Percentiles rank a stretch among this genome's conserved stretches.
Conservation (phyloP, 2,888 invertebrate species). For the Epinotia demarniana region DNA sequence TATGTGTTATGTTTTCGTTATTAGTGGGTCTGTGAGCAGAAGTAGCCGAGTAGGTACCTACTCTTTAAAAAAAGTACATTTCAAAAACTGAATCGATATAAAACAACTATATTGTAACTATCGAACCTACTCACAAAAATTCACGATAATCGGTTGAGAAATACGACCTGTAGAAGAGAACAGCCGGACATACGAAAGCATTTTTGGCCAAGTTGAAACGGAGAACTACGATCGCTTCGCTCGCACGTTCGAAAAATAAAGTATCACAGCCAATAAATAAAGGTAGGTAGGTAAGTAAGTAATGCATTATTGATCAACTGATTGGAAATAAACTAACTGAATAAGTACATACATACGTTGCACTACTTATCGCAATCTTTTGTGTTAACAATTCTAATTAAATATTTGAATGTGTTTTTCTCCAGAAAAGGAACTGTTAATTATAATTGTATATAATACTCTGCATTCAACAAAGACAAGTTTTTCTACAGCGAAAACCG, state of each 20-base stretch:
- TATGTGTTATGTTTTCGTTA: not conserved
- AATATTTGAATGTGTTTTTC: conserved; percentile 21
- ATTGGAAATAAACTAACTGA: conserved; percentile 2
- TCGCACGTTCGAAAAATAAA: not conserved
- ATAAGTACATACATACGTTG: not conserved
- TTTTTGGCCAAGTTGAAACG: too few relatives aligned
- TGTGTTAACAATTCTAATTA: conserved; percentile 28
- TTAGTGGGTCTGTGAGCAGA: not conserved
- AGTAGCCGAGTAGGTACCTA: too few relatives aligned
- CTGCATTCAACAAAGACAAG: conserved; percentile 64
- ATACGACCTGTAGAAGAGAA: too few relatives aligned
- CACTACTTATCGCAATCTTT: not conserved
- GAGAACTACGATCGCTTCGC: too few relatives aligned
- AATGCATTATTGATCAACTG: conserved; percentile 4
- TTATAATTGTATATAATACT: conserved; percentile 56
- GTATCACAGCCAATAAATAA: not conserved
- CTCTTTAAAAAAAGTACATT: too few relatives aligned
- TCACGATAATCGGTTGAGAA: too few relatives aligned
- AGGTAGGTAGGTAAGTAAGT: not conserved
- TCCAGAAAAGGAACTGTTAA: conserved; percentile 28
- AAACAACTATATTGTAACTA: too few relatives aligned
- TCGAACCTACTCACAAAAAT: too few relatives aligned
- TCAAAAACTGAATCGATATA: too few relatives aligned
- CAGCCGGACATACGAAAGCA: too few relatives aligned
- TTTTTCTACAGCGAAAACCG: conserved; percentile 67